Evolutionary conservation across 2,888 invertebrate genomes (phyloP).

Genomic region (Chesias legatella): DNA sequence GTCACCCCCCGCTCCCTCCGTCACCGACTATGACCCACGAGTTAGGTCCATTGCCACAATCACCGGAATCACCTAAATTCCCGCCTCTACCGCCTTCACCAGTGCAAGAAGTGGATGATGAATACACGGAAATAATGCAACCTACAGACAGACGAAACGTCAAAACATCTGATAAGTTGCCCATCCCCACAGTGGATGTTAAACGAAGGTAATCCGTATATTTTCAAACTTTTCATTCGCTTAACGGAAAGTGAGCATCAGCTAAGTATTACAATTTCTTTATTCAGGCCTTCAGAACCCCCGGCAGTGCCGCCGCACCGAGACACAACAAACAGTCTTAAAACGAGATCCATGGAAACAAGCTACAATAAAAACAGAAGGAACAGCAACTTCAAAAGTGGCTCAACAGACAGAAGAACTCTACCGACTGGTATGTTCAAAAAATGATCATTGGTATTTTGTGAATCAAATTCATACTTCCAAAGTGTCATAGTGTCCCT

Average conservation of each 20-base stretch:
- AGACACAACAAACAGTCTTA: conserved; percentile 85
- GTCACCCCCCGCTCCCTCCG: conserved; percentile 66
- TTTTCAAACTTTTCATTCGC: too few species aligned
- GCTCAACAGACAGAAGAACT: conserved; percentile 85
- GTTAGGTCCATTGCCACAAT: conserved; percentile 71
- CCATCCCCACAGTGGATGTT: conserved; percentile 71
- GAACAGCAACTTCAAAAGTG: conserved; percentile 77
- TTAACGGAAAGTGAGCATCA: too few species aligned
- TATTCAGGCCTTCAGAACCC: conserved; percentile 77
- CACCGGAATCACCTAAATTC: conserved; percentile 79
- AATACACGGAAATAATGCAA: conserved; percentile 84
- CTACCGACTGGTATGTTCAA: conserved; percentile 82
- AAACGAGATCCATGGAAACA: conserved; percentile 92
- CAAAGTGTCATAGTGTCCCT: too few species aligned
- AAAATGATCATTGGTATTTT: too few species aligned
- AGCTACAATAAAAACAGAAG: conserved; percentile 84
- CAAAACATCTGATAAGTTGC: conserved; percentile 79
- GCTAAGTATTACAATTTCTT: too few species aligned
- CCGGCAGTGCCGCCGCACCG: conserved; percentile 88
- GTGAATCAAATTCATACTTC: too few species aligned
- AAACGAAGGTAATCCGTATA: conserved; percentile 63
- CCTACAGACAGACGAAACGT: conserved; percentile 70
- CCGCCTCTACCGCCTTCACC: conserved; percentile 92
- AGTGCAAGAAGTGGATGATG: conserved; percentile 88
- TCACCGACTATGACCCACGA: conserved; percentile 66